phyloP scores from a whole-genome alignment of 2,888 invertebrate genomes.

The Electrophaes corylata region DNA sequence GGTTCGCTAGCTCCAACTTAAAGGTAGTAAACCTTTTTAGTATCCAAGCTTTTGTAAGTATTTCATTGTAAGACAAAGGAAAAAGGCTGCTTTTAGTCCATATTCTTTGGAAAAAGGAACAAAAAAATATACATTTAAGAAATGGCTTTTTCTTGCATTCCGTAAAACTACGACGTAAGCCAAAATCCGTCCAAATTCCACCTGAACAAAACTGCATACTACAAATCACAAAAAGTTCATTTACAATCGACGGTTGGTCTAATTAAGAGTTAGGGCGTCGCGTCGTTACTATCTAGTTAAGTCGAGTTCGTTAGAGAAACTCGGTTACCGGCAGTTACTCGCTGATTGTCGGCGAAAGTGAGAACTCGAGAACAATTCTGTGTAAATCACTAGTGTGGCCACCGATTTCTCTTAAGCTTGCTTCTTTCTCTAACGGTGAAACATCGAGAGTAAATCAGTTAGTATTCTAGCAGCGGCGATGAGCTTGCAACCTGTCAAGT shows the following conservation, averaged over 20 bases:
- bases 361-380: conserved; percentile 47
- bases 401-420: background rate
- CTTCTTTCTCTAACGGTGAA: too few species aligned
- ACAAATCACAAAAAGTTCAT: conserved; percentile 51
- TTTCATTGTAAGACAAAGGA: too few species aligned
- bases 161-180: background rate
- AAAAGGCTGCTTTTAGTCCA: too few species aligned
- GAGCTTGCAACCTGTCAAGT: too few species aligned
- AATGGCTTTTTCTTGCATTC: background rate
- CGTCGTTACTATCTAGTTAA: conserved; percentile 73
- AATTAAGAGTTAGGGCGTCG: conserved; percentile 69
- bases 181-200: conserved; percentile 14
- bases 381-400: conserved; percentile 15
- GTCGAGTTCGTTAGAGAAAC: conserved; percentile 74
- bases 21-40: too few species aligned
- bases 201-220: conserved; percentile 27
- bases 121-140: too few species aligned
- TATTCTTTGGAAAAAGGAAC: too few species aligned
- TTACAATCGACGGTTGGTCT: conserved; percentile 60
- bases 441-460: too few species aligned
- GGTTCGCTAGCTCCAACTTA: too few species aligned
- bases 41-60: too few species aligned
- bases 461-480: too few species aligned
- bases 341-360: conserved; percentile 73
- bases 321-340: conserved; percentile 65